A percentile compares a stretch with the other conserved stretches of the same genome.
These are phyloP conservation scores for Myxocyprinus asiaticus DNA, from an alignment of 2,113 vertebrate species.

Conservation along the genomic window DNA sequence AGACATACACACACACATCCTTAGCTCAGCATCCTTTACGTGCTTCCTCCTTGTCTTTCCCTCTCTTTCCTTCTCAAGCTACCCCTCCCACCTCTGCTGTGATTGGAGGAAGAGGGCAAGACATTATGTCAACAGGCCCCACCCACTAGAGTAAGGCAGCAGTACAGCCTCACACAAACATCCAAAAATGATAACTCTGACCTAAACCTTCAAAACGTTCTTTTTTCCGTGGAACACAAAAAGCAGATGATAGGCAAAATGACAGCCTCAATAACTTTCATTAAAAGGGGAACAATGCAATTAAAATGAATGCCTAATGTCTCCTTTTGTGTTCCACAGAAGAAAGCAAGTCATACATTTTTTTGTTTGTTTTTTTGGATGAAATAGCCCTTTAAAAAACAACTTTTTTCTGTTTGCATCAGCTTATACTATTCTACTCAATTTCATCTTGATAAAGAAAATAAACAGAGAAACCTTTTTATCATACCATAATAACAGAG, in stretches of 20 bases:
- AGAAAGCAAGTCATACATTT: no score
- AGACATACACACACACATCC: background rate
- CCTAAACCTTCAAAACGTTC: no score
- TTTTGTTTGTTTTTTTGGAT: no score
- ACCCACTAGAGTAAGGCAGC: constrained; percentile 4
- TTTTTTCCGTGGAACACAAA: no score
- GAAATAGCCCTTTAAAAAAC: no score
- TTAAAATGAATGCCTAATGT: no score
- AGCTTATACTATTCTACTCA: no score
- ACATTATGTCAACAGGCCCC: constrained; percentile 3
- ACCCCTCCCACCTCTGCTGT: constrained; percentile 8
- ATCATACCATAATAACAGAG: background rate
- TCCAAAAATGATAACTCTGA: background rate
- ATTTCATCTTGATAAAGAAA: background rate
- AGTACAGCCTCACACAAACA: background rate
- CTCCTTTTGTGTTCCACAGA: no score
- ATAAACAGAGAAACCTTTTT: background rate
- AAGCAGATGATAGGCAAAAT: no score
- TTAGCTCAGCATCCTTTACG: constrained; percentile 12
- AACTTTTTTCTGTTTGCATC: no score
- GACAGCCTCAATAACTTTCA: no score
- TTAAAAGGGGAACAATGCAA: no score
- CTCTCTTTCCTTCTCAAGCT: background rate
- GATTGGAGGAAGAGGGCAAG: constrained; percentile 18
- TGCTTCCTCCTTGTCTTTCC: constrained; percentile 15